phyloP scores from a whole-genome alignment of 2,888 invertebrate genomes.

The Dendrolimus houi region DNA sequence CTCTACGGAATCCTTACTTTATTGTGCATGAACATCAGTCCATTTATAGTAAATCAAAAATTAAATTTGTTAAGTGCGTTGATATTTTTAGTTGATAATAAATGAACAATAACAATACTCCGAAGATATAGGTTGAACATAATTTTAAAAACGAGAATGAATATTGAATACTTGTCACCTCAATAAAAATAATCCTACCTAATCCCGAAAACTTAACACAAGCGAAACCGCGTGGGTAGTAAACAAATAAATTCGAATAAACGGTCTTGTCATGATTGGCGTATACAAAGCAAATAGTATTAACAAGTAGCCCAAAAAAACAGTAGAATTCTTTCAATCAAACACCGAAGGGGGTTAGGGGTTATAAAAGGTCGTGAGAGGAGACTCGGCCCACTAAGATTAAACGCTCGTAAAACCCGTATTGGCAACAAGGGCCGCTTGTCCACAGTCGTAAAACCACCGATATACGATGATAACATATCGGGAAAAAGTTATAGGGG shows the following conservation, averaged over 20 bases:
- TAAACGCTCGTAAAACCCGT: constrained; percentile 29
- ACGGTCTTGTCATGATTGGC: not conserved
- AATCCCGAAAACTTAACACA: no score
- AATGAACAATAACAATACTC: no score
- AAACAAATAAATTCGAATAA: not conserved
- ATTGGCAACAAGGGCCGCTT: constrained; percentile 13
- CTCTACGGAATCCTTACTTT: no score
- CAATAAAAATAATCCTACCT: no score
- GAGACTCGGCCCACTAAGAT: constrained; percentile 11
- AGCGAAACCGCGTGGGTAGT: no score
- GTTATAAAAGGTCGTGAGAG: not conserved
- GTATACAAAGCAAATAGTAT: not conserved
- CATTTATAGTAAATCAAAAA: no score
- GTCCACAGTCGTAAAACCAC: constrained; percentile 3
- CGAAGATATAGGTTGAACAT: no score
- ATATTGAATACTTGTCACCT: no score
- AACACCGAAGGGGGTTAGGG: not conserved
- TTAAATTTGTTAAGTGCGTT: no score
- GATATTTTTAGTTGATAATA: no score
- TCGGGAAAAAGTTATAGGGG: not conserved
- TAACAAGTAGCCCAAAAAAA: not conserved
- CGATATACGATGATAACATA: not conserved
- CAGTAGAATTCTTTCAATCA: not conserved
- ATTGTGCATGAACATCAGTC: no score
- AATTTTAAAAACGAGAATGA: no score